Conservation (phyloP, 1,140 invertebrate genomes). For the Apis cerana region DNA sequence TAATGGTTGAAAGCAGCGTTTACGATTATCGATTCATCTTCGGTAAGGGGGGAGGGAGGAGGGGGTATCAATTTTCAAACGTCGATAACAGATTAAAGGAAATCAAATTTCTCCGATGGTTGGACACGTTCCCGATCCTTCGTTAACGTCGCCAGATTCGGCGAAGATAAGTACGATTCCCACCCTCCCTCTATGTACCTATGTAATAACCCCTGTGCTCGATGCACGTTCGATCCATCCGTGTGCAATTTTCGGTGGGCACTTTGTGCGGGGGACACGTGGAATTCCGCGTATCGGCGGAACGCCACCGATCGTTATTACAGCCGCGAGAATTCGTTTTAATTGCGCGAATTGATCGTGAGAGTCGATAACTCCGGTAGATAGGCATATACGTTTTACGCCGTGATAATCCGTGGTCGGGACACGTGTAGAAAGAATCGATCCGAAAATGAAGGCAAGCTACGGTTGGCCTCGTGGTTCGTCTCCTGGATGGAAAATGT, state of each 20-base stretch:
- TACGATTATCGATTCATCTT: too few species aligned
- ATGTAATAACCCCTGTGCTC: neutral
- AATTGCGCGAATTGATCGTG: conserved; percentile 30
- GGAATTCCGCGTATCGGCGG: conserved; percentile 3
- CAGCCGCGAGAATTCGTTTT: conserved; percentile 42
- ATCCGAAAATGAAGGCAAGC: conserved; percentile 4
- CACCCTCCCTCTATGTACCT: neutral
- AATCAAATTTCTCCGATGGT: too few species aligned
- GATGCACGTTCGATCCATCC: neutral
- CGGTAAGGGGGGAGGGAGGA: too few species aligned
- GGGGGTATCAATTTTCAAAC: too few species aligned
- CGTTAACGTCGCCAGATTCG: too few species aligned
- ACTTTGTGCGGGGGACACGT: neutral
- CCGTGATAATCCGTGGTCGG: conserved; percentile 15
- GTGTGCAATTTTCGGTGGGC: neutral
- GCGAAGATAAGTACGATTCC: neutral
- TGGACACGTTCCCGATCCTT: too few species aligned
- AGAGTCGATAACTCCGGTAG: conserved; percentile 9
- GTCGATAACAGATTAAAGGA: too few species aligned
- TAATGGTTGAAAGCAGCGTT: too few species aligned
- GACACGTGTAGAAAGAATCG: conserved; percentile 40
- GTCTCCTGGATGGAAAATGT: neutral
- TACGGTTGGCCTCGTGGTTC: neutral
- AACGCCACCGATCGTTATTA: conserved; percentile 28
- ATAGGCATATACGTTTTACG: conserved; percentile 27